Conservation (phyloP, 2,888 invertebrate species). For the Campoletis raptor region DNA sequence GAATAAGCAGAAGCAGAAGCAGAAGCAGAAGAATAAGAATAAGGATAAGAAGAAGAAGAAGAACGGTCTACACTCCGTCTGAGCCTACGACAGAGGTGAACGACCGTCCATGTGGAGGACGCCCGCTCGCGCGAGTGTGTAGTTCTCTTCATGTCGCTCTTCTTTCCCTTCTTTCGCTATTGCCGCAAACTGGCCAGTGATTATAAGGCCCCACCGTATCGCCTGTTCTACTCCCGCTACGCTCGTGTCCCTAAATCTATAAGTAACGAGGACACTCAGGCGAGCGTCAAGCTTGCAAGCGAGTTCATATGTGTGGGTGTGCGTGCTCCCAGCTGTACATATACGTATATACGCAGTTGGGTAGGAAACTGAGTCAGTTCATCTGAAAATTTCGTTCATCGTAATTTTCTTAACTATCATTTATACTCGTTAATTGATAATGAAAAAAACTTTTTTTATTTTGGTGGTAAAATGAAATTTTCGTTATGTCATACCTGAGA, state of each 20-base stretch:
- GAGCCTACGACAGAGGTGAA: constrained; percentile 78
- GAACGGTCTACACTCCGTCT: constrained; percentile 79
- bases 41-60: constrained; percentile 62
- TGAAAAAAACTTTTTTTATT: background rate
- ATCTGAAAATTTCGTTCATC: background rate
- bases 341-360: background rate
- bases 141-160: constrained; percentile 56
- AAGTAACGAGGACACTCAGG: constrained; percentile 58
- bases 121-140: constrained; percentile 66
- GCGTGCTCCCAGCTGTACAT: background rate
- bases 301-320: background rate
- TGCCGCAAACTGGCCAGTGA: constrained; percentile 63
- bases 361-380: background rate
- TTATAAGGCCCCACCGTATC: constrained; percentile 62
- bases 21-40: constrained; percentile 52
- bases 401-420: background rate
- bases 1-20: constrained; percentile 40
- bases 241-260: constrained; percentile 58
- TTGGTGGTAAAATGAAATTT: background rate
- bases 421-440: background rate
- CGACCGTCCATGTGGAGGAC: constrained; percentile 81
- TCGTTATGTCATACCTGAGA: background rate
- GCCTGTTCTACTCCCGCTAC: constrained; percentile 55
- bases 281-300: constrained; percentile 29
- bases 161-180: constrained; percentile 70